Evolutionary conservation across 2,888 invertebrate species (phyloP).

Genomic region (Hirtodrosophila cameraria): DNA sequence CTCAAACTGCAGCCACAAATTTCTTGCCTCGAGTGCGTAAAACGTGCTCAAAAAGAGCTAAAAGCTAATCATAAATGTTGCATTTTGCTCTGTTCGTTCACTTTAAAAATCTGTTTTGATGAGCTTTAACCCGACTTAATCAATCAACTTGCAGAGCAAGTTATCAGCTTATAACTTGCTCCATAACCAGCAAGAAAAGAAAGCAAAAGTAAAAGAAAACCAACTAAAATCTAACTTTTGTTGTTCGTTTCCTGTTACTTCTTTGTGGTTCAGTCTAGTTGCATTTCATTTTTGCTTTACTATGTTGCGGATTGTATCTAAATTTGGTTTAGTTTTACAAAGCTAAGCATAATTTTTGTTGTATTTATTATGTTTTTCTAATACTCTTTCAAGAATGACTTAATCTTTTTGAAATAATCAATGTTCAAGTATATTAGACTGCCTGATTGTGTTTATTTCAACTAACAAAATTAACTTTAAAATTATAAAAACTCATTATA

Average conservation of each 20-base stretch:
- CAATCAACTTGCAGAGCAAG: slow-evolving; percentile 52
- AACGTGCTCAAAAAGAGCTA: slow-evolving; percentile 20
- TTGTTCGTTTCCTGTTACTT: not conserved
- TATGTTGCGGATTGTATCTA: no score
- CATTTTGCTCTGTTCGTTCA: slow-evolving; percentile 15
- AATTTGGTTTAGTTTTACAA: no score
- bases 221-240: slow-evolving; percentile 11
- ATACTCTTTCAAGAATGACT: no score
- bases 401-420: no score
- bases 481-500: no score
- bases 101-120: slow-evolving; percentile 30
- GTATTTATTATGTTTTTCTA: no score
- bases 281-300: no score
- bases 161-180: slow-evolving; percentile 49
- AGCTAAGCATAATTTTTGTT: no score
- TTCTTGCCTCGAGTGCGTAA: slow-evolving; percentile 1
- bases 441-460: no score
- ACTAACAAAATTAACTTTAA: no score
- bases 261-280: no score
- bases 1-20: not conserved
- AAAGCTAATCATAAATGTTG: slow-evolving; percentile 51
- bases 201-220: not conserved
- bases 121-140: slow-evolving; percentile 49
- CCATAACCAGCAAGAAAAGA: slow-evolving; percentile 1
- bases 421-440: no score